Evolutionary conservation across 2,888 invertebrate species (phyloP).

Genomic region (Imbricaverruca yamaguchii): DNA sequence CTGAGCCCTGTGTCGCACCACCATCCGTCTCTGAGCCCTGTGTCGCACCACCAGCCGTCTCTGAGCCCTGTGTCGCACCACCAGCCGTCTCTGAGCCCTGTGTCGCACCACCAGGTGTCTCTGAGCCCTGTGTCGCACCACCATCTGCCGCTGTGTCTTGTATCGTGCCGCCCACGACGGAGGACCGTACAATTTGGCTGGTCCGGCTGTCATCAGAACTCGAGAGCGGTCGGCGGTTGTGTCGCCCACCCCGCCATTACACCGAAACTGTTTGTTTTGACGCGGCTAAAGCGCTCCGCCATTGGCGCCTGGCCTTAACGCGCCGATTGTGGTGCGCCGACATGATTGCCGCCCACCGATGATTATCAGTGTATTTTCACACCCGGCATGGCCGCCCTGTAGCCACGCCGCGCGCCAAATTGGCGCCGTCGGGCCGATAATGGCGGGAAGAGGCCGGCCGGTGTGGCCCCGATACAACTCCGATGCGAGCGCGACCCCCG

Average conservation of each 20-base stretch:
- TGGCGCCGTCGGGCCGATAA: background rate
- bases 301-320: background rate
- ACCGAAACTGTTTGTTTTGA: conserved; percentile 9
- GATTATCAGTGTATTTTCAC: background rate
- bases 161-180: background rate
- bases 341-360: background rate
- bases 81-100: background rate
- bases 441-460: conserved; percentile 1
- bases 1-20: too few relatives aligned
- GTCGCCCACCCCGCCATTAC: background rate
- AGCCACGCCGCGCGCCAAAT: background rate
- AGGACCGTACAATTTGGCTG: background rate
- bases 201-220: background rate
- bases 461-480: background rate
- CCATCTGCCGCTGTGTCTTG: background rate
- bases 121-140: background rate
- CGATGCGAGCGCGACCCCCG: too few relatives aligned
- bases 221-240: background rate
- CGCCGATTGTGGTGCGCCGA: background rate
- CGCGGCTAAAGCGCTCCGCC: conserved; percentile 14
- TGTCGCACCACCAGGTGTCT: background rate
- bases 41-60: too few relatives aligned
- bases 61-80: too few relatives aligned
- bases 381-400: conserved; percentile 2
- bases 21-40: too few relatives aligned